These are phyloP conservation scores for Acanthopagrus latus DNA, from an alignment of 2,797 vertebrate genomes.

Conservation along the genomic window DNA sequence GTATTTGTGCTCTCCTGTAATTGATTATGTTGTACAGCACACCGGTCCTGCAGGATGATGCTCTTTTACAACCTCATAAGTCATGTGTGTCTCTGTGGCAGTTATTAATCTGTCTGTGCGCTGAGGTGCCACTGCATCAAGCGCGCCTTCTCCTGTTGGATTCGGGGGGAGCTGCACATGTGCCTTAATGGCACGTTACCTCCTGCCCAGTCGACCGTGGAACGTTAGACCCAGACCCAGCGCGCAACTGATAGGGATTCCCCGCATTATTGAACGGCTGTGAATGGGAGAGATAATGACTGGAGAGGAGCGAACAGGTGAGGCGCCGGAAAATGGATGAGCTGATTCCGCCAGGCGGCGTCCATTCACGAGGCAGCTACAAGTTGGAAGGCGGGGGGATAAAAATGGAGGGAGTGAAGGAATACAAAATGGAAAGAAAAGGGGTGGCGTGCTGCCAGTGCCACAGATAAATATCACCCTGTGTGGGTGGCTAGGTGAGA, in stretches of 20 bases:
- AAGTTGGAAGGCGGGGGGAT: not conserved
- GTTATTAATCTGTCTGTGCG: slow-evolving; percentile 73
- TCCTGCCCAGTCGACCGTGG: slow-evolving; percentile 54
- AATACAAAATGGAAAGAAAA: slow-evolving; percentile 1
- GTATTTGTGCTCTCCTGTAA: slow-evolving; percentile 74
- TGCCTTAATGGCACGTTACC: slow-evolving; percentile 21
- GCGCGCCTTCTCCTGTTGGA: slow-evolving; percentile 47
- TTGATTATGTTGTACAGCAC: slow-evolving; percentile 73
- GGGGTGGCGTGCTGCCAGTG: not conserved
- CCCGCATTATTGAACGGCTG: slow-evolving; percentile 32
- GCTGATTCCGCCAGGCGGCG: slow-evolving; percentile 19
- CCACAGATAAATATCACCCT: not conserved
- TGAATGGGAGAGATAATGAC: slow-evolving; percentile 40
- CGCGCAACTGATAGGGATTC: slow-evolving; percentile 50
- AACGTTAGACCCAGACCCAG: slow-evolving; percentile 58
- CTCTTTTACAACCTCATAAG: slow-evolving; percentile 69
- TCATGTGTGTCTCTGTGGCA: slow-evolving; percentile 65
- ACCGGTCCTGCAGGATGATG: slow-evolving; percentile 64
- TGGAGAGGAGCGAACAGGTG: slow-evolving; percentile 45
- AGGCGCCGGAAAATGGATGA: slow-evolving; percentile 41
- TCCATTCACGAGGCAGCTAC: slow-evolving; percentile 37
- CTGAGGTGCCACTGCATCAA: slow-evolving; percentile 65
- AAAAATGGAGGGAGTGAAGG: not conserved
- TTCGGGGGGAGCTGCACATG: slow-evolving; percentile 37
- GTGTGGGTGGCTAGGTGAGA: not conserved